These are phyloP conservation scores for Phataginus tricuspis DNA, from an alignment of 2,797 vertebrate species.

Conservation along the genomic window DNA sequence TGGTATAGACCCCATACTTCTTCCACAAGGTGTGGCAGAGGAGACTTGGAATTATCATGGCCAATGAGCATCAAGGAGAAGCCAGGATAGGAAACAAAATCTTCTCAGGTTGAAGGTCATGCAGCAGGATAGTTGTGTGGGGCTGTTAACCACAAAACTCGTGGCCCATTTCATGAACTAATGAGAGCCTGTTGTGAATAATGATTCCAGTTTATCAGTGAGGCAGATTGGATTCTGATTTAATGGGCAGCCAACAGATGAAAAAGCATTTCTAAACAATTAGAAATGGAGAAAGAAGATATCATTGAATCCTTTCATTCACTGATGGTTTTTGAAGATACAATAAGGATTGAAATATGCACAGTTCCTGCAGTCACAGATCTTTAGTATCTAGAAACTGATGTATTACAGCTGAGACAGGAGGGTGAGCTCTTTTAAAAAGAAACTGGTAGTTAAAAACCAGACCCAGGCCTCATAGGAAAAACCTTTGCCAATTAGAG, in stretches of 20 bases:
- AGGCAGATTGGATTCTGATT: background rate
- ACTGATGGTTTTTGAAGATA: conserved; percentile 11
- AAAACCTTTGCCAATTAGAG: background rate
- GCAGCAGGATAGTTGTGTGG: background rate
- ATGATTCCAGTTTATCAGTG: background rate
- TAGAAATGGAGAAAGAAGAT: background rate
- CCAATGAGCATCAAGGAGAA: background rate
- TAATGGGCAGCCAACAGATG: background rate
- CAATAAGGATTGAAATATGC: background rate
- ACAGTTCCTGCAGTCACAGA: background rate
- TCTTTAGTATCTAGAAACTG: background rate
- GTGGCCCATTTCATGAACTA: background rate
- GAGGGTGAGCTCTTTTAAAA: background rate
- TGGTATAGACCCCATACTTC: background rate
- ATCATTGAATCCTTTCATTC: background rate
- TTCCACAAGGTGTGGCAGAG: background rate
- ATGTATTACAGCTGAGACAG: background rate
- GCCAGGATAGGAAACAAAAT: background rate
- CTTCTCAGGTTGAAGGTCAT: background rate
- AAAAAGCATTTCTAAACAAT: background rate
- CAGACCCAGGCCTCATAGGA: background rate
- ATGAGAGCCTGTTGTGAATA: background rate
- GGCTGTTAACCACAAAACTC: background rate
- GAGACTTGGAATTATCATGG: background rate
- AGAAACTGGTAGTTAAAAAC: background rate